Evolutionary conservation across 1,140 invertebrate genomes (phyloP), one percentile per base, ranked within the genome.

Genomic region (Nephotettix cincticeps): DNA sequence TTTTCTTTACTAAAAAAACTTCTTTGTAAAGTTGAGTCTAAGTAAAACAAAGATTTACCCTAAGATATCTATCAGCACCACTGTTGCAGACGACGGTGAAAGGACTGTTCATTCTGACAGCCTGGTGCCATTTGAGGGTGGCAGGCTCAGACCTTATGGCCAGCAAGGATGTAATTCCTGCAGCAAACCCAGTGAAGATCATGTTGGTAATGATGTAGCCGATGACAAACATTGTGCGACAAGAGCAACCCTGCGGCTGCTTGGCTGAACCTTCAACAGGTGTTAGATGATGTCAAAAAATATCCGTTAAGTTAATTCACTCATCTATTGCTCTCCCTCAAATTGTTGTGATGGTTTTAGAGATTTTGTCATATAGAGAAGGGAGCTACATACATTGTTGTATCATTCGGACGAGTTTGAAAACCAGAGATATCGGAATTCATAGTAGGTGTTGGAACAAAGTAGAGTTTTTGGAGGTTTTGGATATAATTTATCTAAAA

Each of bases 161-260:
- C 40, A 78, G 58, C 28, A 77, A 66, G n/a, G 78, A 79, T 14
- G 78, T 79, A 65, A 79, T 77, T 23, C 73, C 76, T 17, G 78
- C 78, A 19, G 78, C 73, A 64, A 79, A 79, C 17, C 74, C 78
- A 0, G 78, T 79, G 54, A 77, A 79, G 28, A 79, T 67, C 65
- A 79, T 51, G 70, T 79, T 78, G 0, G 78, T 71, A 36, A 72
- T 75, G 11, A 77, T 17, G 36, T 77, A 78, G 17, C 77, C 77
- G 9, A 78, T 43, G 14, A 79, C 71, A 66, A 79, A 77, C 67
- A 79, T 76, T 3, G 71, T 36, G 40, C 76, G 65, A 45, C 77
- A 78, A 32, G 73, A 74, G 69, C 75, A 74, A 65, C 76, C 74
- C 54, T 70, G 40, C 6, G 78, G 78, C 19, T 75, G 73, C 51